phyloP scores from a whole-genome alignment of 2,888 invertebrate genomes.

The Microctonus brassicae region DNA sequence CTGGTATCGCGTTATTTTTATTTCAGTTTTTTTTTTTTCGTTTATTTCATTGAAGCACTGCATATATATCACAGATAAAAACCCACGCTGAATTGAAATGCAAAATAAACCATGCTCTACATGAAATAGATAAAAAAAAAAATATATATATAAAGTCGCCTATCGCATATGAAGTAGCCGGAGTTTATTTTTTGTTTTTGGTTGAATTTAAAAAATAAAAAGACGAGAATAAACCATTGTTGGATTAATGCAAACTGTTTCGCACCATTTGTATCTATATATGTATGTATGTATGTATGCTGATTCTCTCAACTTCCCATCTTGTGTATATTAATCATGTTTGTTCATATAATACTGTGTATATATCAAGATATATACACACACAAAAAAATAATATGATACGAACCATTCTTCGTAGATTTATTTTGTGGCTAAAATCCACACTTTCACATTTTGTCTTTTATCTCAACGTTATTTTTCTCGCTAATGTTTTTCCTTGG shows the following conservation, averaged over 20 bases:
- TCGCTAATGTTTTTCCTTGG: conserved; percentile 1
- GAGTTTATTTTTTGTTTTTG: neutral
- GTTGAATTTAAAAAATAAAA: neutral
- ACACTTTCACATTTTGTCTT: neutral
- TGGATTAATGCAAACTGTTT: conserved; percentile 1
- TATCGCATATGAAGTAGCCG: neutral
- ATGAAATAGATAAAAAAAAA: neutral
- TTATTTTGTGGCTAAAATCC: neutral
- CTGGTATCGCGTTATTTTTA: neutral
- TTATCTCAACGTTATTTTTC: conserved; percentile 1
- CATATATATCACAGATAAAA: neutral
- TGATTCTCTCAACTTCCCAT: neutral
- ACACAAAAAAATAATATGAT: neutral
- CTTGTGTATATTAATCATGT: conserved; percentile 5
- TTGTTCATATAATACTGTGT: neutral
- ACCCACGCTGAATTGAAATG: neutral
- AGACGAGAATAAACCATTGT: neutral
- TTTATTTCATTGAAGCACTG: neutral
- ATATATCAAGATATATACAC: neutral
- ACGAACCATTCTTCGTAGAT: neutral
- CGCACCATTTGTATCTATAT: neutral
- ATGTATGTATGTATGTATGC: no score
- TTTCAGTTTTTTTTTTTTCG: neutral
- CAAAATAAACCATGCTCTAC: neutral
- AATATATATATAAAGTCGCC: neutral